Conservation (phyloP, 1,140 invertebrate species). For the Listronotus oregonensis region DNA sequence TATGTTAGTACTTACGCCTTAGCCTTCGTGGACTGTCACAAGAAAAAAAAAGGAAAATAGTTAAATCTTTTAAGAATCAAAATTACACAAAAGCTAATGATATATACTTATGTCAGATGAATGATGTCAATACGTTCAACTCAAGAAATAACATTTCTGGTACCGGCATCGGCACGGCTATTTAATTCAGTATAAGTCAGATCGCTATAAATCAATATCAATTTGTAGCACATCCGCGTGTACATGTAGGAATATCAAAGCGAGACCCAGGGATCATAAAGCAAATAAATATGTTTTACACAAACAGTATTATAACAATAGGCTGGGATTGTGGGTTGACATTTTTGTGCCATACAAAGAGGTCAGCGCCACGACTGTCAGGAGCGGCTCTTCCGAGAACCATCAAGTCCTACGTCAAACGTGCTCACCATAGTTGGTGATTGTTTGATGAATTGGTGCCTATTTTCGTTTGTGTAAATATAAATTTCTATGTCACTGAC, state of each 20-base stretch:
- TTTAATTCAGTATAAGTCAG: conserved; percentile 15
- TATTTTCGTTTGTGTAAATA: no score
- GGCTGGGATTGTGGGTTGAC: conserved; percentile 34
- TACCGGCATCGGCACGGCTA: conserved; percentile 6
- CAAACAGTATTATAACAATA: conserved; percentile 46
- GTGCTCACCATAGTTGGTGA: neutral
- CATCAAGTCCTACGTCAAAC: conserved; percentile 33
- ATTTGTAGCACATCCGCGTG: conserved; percentile 48
- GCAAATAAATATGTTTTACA: conserved; percentile 45
- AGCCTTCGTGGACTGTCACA: no score
- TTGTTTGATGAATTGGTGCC: neutral
- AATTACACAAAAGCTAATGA: no score
- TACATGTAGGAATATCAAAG: conserved; percentile 47
- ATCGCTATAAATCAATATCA: conserved; percentile 44
- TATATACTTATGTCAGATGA: no score
- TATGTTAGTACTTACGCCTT: no score
- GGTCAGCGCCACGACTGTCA: conserved; percentile 43
- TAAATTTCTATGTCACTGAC: no score
- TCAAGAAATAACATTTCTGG: conserved; percentile 10
- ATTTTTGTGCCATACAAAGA: conserved; percentile 40
- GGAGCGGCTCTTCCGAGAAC: conserved; percentile 44
- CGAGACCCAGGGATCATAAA: conserved; percentile 39
- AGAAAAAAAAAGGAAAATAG: no score
- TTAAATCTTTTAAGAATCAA: no score
- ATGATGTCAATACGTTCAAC: conserved; percentile 4